Base-by-base conservation (phyloP, 2,797 vertebrate species). In the Rhadinocentrus ornatus region DNA sequence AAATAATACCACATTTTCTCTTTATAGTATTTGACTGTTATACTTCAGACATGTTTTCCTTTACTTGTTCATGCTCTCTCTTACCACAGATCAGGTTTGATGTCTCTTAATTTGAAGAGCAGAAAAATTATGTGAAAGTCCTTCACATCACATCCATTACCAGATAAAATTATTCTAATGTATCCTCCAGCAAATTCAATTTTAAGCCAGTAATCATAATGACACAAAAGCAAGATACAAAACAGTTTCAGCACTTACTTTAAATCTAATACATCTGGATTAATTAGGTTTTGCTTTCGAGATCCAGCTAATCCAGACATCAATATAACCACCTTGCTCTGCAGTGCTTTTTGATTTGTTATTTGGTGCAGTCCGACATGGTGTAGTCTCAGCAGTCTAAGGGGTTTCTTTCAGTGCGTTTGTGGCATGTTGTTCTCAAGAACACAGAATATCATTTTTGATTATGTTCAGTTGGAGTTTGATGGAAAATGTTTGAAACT, bases 261-360 rank as follows among this genome's bases (percentile, higher is more conserved):
- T 77, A 71, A 87, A 79, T 82, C 62, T 63, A 73, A 80, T 73
- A 62, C 61, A 74, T 69, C 53, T 82, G 76, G 83, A 84, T 81
- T 79, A 80, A 89, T 88, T 41, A 61, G 80, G 67, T 76, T 78
- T 76, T 85, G 70, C 69, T 79, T 78, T 81, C 0, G 59, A 78
- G 75, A 63, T 79, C 78, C 66, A 57, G 66, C 75, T 89, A 85
- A 87, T 87, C 81, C 85, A 78, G 80, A 75, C 77, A 55, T 89
- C 87, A 63, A 85, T 90, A 83, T 53, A 53, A 35, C 69, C 82
- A 88, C 82, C 84, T 81, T 75, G 78, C 80, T 85, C 85, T 90
- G 88, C 88, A 82, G 84, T 68, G 80, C 78, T 86, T 73, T 88
- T 89, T 88, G 80, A 90, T 91, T 87, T 85, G 76, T 77, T 85